phyloP scores from a whole-genome alignment of 2,888 invertebrate genomes.

The Drosophila conformis region DNA sequence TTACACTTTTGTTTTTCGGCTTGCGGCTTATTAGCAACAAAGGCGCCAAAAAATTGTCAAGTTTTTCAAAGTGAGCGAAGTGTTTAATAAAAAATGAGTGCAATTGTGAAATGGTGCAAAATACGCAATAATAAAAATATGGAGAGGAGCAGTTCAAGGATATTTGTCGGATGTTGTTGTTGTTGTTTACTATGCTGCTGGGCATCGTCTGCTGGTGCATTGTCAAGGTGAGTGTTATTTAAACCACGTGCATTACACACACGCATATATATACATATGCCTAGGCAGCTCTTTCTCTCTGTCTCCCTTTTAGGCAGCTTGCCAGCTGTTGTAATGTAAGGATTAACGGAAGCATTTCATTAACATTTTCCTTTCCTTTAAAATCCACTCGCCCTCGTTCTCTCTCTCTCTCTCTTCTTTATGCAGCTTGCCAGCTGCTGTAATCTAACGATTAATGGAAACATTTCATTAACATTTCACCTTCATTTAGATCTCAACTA shows the following conservation, averaged over 20 bases:
- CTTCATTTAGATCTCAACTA: not conserved
- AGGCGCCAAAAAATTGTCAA: constrained; percentile 58
- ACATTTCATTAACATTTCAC: not conserved
- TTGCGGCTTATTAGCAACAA: constrained; percentile 35
- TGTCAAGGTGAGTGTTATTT: constrained; percentile 52
- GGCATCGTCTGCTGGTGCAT: constrained; percentile 24
- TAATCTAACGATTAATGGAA: too few relatives aligned
- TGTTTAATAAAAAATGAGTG: constrained; percentile 18
- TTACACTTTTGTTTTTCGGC: not conserved
- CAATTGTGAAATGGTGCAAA: not conserved
- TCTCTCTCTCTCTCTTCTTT: not conserved
- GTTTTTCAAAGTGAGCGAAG: constrained; percentile 21
- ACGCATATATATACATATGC: not conserved
- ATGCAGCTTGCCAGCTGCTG: too few relatives aligned
- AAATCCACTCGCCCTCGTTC: not conserved
- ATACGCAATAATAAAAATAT: constrained; percentile 33
- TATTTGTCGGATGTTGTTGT: constrained; percentile 1
- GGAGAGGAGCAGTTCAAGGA: constrained; percentile 34
- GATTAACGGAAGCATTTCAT: not conserved
- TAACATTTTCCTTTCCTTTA: not conserved
- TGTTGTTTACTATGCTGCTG: constrained; percentile 24
- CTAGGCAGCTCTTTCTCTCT: not conserved
- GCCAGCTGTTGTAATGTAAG: not conserved
- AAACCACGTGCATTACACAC: constrained; percentile 37
- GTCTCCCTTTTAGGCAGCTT: constrained; percentile 1